Conservation (phyloP, 1,140 invertebrate species). For the Cotesia typhae region DNA sequence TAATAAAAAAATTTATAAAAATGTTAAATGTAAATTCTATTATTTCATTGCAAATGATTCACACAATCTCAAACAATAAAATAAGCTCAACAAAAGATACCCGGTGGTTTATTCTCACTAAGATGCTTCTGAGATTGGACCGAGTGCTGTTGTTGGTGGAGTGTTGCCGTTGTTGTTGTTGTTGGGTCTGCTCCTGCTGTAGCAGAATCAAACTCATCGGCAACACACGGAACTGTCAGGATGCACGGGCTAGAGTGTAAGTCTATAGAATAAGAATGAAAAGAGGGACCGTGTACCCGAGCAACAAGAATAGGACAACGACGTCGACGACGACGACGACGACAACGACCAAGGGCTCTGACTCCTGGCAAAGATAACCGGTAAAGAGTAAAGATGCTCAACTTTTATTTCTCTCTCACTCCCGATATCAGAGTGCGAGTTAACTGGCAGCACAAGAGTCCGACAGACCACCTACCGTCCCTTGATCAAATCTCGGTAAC, state of each 20-base stretch:
- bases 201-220: conserved; percentile 25
- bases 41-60: no score
- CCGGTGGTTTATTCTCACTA: no score
- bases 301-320: conserved; percentile 24
- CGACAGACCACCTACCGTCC: conserved; percentile 65
- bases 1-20: no score
- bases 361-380: conserved; percentile 12
- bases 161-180: no score
- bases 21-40: no score
- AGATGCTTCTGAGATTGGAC: conserved; percentile 3
- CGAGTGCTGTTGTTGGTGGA: background rate
- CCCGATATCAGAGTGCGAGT: conserved; percentile 43
- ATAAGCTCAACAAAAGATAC: no score
- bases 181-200: conserved; percentile 5
- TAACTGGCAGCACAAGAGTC: conserved; percentile 12
- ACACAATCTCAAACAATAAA: no score
- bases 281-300: conserved; percentile 46
- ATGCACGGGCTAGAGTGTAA: conserved; percentile 35
- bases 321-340: background rate
- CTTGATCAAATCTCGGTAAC: conserved; percentile 62
- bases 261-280: conserved; percentile 22
- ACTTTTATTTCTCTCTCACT: conserved; percentile 38
- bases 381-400: conserved; percentile 35
- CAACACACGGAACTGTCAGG: conserved; percentile 26
- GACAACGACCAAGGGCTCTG: background rate